Evolutionary conservation across 2,888 invertebrate genomes (phyloP).

Genomic region (Drosophila eohydei): DNA sequence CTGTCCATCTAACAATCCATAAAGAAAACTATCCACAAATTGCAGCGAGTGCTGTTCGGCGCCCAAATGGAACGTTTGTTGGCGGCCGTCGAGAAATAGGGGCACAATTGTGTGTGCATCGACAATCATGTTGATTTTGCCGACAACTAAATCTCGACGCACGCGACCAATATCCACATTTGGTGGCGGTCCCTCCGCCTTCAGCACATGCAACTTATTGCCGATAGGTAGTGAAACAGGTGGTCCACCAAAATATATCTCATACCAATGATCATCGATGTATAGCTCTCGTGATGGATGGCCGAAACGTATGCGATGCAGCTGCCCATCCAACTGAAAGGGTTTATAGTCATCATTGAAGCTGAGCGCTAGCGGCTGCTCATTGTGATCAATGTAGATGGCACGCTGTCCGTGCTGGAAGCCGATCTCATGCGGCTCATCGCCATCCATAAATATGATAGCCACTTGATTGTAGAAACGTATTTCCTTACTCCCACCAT

Average conservation of each 20-base stretch:
- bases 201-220: constrained; percentile 90
- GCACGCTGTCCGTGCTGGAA: constrained; percentile 92
- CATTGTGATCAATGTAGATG: constrained; percentile 91
- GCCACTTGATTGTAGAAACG: constrained; percentile 94
- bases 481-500: constrained; percentile 91
- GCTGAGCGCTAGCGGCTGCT: constrained; percentile 88
- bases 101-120: constrained; percentile 92
- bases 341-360: constrained; percentile 91
- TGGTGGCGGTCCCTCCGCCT: constrained; percentile 95
- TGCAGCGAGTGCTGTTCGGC: constrained; percentile 90
- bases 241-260: constrained; percentile 96
- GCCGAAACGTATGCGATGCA: constrained; percentile 93
- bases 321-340: constrained; percentile 89
- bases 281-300: constrained; percentile 96
- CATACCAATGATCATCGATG: constrained; percentile 95
- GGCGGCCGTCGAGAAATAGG: constrained; percentile 92
- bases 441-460: constrained; percentile 93
- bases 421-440: constrained; percentile 93
- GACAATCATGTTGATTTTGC: constrained; percentile 93
- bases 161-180: constrained; percentile 95
- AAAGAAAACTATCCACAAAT: constrained; percentile 91
- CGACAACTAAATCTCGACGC: constrained; percentile 92
- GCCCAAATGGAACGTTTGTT: constrained; percentile 91
- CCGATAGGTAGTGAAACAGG: constrained; percentile 92
- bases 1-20: constrained; percentile 91